Evolutionary conservation across 2,797 vertebrate species (phyloP), one percentile per base, ranked within the genome.

Genomic region (Apogon talboti): DNA sequence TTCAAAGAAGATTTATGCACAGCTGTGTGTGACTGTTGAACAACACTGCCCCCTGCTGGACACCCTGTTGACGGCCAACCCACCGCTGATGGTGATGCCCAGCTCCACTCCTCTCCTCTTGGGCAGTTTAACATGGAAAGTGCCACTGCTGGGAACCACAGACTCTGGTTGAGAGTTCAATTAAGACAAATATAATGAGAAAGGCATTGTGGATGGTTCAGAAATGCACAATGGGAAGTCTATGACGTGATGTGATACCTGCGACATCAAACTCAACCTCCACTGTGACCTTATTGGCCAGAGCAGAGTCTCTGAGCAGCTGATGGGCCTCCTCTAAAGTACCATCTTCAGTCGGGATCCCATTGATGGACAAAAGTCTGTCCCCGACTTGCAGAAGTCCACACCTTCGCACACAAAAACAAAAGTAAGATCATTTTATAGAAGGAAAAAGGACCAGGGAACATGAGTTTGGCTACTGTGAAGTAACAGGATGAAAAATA

Each of bases 11-110:
- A 54, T 11, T 38, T 30, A 14, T 58, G 49, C 7, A 1, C 16
- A 14, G 7, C 11, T 24, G 44, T 37, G 11, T 0, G 12, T 42
- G 3, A 48, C 24, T 37, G 35, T 43, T 75, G 51, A 69, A 51
- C 78, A 87, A 85, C 81, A 84, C 66, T 65, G 83, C 85, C 89
- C 78, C 71, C 91, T 89, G 69, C 54, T 86, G 89, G 21, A 15
- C 0, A 3, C 4, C 15, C 21, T 9, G 0, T 1, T 15, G 3
- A 14, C 16, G 30, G 13, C 38, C 61, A 75, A 95, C 98, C 95
- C 92, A 99, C 98, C 95, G 79, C 97, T 98, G 90, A 99, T 98
- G n/a, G 96, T 98, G 83, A 99, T 98, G 73, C 98, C 98, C 76
- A 99, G 93, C 86, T 99, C 98, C 82, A 98, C 95, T 0, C 96